Evolutionary conservation across 1,140 invertebrate species (phyloP).

Genomic region (Bicyclus anynana): DNA sequence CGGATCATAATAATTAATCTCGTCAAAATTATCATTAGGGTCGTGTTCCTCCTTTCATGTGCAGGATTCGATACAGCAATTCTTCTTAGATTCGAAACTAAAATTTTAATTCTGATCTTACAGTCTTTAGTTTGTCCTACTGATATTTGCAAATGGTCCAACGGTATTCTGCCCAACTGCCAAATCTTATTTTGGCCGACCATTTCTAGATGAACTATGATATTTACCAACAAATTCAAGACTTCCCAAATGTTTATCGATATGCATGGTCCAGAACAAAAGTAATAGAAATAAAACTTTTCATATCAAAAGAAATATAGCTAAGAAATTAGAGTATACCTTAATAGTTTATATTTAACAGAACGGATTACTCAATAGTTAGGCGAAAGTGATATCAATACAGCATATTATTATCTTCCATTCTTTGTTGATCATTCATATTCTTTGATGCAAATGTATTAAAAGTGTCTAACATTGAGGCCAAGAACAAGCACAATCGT

Average conservation of each 20-base stretch:
- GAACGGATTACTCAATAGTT: background rate
- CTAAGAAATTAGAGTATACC: too few species aligned
- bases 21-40: too few species aligned
- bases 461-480: constrained; percentile 30
- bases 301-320: too few species aligned
- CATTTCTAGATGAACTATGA: constrained; percentile 56
- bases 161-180: constrained; percentile 43
- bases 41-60: too few species aligned
- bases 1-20: too few species aligned
- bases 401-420: background rate
- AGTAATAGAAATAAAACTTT: too few species aligned
- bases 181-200: constrained; percentile 42
- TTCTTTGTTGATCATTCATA: background rate
- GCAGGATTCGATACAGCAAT: too few species aligned
- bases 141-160: constrained; percentile 55
- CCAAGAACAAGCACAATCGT: constrained; percentile 54
- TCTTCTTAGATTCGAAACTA: too few species aligned
- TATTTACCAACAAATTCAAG: constrained; percentile 4
- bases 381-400: background rate
- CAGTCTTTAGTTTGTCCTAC: constrained; percentile 51
- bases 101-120: too few species aligned
- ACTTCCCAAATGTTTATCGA: background rate
- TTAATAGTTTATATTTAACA: background rate
- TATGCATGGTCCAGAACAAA: background rate
- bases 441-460: background rate